phyloP scores from a whole-genome alignment of 2,113 vertebrate genomes.

The Paramisgurnus dabryanus region DNA sequence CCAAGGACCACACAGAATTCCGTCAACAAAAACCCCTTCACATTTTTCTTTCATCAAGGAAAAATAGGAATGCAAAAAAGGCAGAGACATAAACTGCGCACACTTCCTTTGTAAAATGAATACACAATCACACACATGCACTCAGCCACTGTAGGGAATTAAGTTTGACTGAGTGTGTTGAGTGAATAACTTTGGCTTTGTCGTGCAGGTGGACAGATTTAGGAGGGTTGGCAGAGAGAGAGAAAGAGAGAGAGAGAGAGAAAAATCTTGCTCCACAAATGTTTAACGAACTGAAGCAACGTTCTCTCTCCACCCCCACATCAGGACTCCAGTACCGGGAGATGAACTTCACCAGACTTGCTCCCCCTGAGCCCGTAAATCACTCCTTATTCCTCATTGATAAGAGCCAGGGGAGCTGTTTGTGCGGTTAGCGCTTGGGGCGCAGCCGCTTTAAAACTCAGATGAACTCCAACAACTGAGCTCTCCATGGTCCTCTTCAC shows the following conservation, averaged over 20 bases:
- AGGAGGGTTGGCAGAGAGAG: constrained; percentile 43
- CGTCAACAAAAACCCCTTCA: constrained; percentile 8
- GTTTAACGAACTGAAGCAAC: constrained; percentile 58
- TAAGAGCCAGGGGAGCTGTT: constrained; percentile 39
- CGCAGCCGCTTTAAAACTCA: neutral
- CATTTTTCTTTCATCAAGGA: constrained; percentile 27
- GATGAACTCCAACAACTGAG: constrained; percentile 9
- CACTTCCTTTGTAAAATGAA: constrained; percentile 23
- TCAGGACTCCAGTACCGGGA: constrained; percentile 14
- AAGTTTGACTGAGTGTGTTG: constrained; percentile 40
- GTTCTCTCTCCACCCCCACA: constrained; percentile 44
- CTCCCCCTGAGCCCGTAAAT: constrained; percentile 53
- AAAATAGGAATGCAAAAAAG: neutral
- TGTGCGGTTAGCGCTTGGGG: constrained; percentile 2
- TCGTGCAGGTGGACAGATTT: constrained; percentile 60
- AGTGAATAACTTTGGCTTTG: constrained; percentile 42
- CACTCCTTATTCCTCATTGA: constrained; percentile 43
- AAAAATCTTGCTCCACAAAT: constrained; percentile 48
- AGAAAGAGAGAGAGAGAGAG: constrained; percentile 14
- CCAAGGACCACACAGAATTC: constrained; percentile 28
- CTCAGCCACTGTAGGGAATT: constrained; percentile 14
- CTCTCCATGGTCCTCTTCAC: constrained; percentile 17
- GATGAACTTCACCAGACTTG: constrained; percentile 52
- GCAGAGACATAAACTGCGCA: neutral
- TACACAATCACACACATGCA: neutral